These are phyloP conservation scores for Aphelenchoides bicaudatus DNA, from an alignment of 2,888 invertebrate species.

Conservation along the genomic window DNA sequence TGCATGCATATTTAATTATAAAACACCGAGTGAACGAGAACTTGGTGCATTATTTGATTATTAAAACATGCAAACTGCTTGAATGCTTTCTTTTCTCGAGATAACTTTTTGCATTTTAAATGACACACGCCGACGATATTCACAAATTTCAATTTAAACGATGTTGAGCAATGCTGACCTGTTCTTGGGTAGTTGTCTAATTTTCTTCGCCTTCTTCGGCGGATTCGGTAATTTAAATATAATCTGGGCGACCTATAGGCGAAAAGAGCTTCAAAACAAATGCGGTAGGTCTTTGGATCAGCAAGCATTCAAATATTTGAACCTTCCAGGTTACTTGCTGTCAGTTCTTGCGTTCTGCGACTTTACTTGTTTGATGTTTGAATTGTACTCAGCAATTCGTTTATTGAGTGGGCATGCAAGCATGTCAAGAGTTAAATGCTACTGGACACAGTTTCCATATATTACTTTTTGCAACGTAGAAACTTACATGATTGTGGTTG, in stretches of 20 bases:
- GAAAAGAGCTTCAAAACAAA: conserved; percentile 17
- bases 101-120: too few species aligned
- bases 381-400: background rate
- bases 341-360: conserved; percentile 14
- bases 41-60: too few species aligned
- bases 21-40: too few species aligned
- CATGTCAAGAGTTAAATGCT: conserved; percentile 4
- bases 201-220: background rate
- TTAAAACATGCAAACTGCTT: too few species aligned
- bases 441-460: background rate
- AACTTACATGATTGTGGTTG: conserved; percentile 4
- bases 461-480: conserved; percentile 5
- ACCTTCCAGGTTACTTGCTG: conserved; percentile 2
- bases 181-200: too few species aligned
- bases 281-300: conserved; percentile 8
- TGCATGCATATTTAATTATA: too few species aligned
- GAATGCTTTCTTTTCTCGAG: too few species aligned
- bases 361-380: conserved; percentile 4
- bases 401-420: background rate
- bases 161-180: too few species aligned
- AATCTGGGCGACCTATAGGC: conserved; percentile 1
- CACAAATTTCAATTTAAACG: too few species aligned
- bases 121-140: too few species aligned
- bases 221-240: conserved; percentile 9
- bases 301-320: too few species aligned